Percentiles rank a stretch among this genome's conserved stretches.
phyloP scores from a whole-genome alignment of 2,888 invertebrate genomes.

The Lampropteryx suffumata region DNA sequence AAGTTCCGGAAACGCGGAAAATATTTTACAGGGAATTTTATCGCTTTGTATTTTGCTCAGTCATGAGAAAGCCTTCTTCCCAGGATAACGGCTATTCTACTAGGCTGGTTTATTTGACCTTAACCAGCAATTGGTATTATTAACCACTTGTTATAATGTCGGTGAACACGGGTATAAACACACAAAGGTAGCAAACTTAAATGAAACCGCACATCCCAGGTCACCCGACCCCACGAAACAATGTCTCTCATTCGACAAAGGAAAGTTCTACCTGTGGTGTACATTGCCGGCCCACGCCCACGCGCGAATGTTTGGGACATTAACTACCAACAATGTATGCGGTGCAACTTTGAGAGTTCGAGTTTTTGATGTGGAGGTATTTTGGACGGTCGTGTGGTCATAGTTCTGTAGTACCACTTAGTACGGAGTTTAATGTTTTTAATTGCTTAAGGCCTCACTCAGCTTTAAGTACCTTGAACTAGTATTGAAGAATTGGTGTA shows the following conservation, averaged over 20 bases:
- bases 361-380: conserved; percentile 26
- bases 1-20: not conserved
- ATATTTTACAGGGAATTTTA: not conserved
- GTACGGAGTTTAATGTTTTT: not conserved
- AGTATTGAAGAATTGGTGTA: no score
- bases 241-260: conserved; percentile 24
- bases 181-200: conserved; percentile 18
- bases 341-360: conserved; percentile 21
- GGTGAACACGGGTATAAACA: conserved; percentile 4
- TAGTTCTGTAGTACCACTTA: not conserved
- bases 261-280: conserved; percentile 24
- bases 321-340: conserved; percentile 25
- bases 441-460: not conserved
- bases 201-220: conserved; percentile 17
- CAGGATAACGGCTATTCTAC: no score
- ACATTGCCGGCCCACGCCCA: conserved; percentile 14
- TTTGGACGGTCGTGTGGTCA: conserved; percentile 8
- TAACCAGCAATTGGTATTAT: no score
- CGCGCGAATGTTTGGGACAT: conserved; percentile 18
- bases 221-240: conserved; percentile 21
- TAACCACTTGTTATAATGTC: not conserved
- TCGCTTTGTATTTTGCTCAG: no score
- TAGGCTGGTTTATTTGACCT: no score
- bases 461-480: no score
- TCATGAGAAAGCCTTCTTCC: no score